Evolutionary conservation across 2,797 vertebrate genomes (phyloP).

Genomic region (Crotalus adamanteus): DNA sequence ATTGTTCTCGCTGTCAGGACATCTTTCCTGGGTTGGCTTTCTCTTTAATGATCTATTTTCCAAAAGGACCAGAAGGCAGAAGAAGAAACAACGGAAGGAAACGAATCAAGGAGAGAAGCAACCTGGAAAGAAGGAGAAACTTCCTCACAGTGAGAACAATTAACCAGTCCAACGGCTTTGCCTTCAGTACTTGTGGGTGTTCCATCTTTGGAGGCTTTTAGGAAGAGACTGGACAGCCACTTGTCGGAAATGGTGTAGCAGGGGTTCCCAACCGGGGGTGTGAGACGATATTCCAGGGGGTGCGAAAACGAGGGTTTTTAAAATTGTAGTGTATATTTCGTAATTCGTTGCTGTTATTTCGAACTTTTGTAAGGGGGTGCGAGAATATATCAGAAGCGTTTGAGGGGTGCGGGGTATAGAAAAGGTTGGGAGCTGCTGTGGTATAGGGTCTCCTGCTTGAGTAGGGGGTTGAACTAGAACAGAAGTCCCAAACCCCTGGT

Average conservation of each 20-base stretch:
- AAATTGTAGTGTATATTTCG: no score
- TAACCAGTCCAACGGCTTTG: neutral
- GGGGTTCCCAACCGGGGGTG: no score
- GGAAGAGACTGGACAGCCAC: no score
- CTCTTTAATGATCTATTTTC: neutral
- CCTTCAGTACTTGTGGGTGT: neutral
- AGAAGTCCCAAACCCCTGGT: neutral
- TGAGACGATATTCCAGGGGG: no score
- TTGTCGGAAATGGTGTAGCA: neutral
- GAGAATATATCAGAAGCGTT: no score
- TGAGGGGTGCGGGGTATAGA: no score
- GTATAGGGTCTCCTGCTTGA: neutral
- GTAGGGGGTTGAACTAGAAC: neutral
- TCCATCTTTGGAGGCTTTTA: neutral
- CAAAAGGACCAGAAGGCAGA: neutral
- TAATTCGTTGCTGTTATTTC: no score
- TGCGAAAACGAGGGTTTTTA: no score
- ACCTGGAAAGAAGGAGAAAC: neutral
- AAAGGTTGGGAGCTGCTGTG: no score
- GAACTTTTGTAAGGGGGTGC: no score
- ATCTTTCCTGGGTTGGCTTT: neutral
- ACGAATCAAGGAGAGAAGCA: neutral
- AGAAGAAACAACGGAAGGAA: neutral
- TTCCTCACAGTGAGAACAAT: neutral
- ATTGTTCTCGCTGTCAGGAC: neutral